These are phyloP conservation scores for Apocrypta bakeri DNA, from an alignment of 1,140 invertebrate species.

Conservation along the genomic window DNA sequence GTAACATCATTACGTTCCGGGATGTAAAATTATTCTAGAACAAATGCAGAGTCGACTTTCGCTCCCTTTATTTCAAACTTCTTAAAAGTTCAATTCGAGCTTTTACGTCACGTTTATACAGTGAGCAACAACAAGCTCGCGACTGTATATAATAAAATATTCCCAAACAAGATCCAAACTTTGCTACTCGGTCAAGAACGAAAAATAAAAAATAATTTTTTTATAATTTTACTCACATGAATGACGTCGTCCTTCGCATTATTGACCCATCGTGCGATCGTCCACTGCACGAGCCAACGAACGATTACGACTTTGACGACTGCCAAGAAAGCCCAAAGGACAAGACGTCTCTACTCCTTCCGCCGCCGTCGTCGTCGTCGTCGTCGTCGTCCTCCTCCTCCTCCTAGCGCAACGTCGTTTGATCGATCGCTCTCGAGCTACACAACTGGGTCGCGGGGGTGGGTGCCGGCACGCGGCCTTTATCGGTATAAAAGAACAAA, in stretches of 20 bases:
- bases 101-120: not conserved
- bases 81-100: not conserved
- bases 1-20: not conserved
- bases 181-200: no score
- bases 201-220: no score
- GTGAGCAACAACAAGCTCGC: no score
- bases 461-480: conserved; percentile 8
- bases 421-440: conserved; percentile 54
- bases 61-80: not conserved
- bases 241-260: no score
- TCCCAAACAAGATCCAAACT: no score
- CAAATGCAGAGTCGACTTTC: not conserved
- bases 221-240: no score
- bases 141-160: no score
- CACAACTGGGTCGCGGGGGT: conserved; percentile 50
- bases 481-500: not conserved
- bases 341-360: not conserved
- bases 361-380: not conserved
- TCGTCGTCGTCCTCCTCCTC: not conserved
- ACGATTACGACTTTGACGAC: not conserved
- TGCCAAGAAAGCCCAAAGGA: conserved; percentile 13
- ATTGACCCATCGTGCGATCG: not conserved
- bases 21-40: not conserved
- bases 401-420: conserved; percentile 52
- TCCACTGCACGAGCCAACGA: not conserved